Evolutionary conservation across 2,888 invertebrate genomes (phyloP).

Genomic region (Imbricaverruca yamaguchii): DNA sequence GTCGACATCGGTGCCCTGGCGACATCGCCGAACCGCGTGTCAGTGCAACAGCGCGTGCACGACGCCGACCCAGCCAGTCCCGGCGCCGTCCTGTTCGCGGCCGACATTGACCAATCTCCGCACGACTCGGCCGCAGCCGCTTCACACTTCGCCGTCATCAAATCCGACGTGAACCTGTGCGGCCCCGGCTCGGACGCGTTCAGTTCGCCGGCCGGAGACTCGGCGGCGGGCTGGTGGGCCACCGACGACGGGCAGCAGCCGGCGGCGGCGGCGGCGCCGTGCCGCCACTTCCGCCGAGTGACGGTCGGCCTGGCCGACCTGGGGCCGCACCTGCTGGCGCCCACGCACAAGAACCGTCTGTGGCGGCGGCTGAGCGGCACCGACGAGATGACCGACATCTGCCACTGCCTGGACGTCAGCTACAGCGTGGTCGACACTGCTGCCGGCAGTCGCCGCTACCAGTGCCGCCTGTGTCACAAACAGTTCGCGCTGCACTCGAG

Average conservation of each 20-base stretch:
- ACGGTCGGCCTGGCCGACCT: conserved; percentile 20
- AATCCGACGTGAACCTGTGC: no score
- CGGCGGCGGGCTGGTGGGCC: no score
- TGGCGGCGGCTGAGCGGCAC: conserved; percentile 14
- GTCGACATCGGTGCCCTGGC: neutral
- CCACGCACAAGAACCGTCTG: neutral
- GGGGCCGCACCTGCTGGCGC: conserved; percentile 14
- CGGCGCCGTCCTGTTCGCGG: no score
- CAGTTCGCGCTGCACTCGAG: neutral
- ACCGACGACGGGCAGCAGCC: no score
- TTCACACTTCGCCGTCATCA: no score
- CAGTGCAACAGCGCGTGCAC: no score
- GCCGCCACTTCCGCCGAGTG: neutral
- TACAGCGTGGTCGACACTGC: neutral
- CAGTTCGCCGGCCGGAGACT: no score
- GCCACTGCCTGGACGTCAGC: conserved; percentile 1
- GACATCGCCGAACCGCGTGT: no score
- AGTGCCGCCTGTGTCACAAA: neutral
- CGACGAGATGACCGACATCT: neutral
- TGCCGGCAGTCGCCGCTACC: neutral
- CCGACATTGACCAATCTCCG: no score
- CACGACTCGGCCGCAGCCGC: no score
- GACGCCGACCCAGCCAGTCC: no score
- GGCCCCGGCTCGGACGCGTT: no score
- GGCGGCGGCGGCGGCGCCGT: neutral